phyloP scores from a whole-genome alignment of 2,888 invertebrate genomes.

The Charanyca ferruginea region DNA sequence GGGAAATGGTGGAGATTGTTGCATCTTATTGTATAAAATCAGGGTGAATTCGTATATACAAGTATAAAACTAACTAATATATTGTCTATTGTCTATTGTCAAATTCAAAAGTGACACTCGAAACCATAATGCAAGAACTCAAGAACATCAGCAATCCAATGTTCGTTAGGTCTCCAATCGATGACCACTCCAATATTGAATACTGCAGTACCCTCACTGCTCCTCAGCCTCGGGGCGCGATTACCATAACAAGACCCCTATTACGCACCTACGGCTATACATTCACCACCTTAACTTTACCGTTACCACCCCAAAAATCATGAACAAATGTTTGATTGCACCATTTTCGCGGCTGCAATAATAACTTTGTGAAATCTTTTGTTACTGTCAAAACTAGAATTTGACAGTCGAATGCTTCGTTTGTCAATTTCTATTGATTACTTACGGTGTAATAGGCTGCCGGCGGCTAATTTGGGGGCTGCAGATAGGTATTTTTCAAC shows the following conservation, averaged over 20 bases:
- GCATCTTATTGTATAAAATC: not conserved
- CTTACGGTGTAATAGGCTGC: slow-evolving; percentile 84
- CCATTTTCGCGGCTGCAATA: slow-evolving; percentile 37
- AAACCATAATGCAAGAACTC: slow-evolving; percentile 26
- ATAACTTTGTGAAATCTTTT: slow-evolving; percentile 67
- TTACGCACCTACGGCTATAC: slow-evolving; percentile 83
- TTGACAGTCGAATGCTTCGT: slow-evolving; percentile 90
- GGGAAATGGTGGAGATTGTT: not conserved
- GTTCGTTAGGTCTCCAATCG: slow-evolving; percentile 74
- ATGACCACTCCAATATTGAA: slow-evolving; percentile 78
- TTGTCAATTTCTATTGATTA: slow-evolving; percentile 91
- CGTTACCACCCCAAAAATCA: slow-evolving; percentile 44
- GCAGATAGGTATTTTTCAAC: slow-evolving; percentile 88
- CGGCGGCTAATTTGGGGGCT: slow-evolving; percentile 85
- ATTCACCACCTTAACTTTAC: slow-evolving; percentile 56
- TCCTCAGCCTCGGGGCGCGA: slow-evolving; percentile 81
- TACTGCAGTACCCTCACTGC: slow-evolving; percentile 75
- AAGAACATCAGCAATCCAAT: slow-evolving; percentile 61
- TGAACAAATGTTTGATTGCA: not conserved
- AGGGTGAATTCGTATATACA: not conserved
- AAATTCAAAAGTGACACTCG: slow-evolving; percentile 27
- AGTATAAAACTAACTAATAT: not conserved
- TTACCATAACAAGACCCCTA: slow-evolving; percentile 90
- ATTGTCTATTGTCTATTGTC: slow-evolving; percentile 4
- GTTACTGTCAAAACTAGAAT: slow-evolving; percentile 86